Base-by-base conservation (phyloP, 2,888 invertebrate genomes). In the Phengaris arion region DNA sequence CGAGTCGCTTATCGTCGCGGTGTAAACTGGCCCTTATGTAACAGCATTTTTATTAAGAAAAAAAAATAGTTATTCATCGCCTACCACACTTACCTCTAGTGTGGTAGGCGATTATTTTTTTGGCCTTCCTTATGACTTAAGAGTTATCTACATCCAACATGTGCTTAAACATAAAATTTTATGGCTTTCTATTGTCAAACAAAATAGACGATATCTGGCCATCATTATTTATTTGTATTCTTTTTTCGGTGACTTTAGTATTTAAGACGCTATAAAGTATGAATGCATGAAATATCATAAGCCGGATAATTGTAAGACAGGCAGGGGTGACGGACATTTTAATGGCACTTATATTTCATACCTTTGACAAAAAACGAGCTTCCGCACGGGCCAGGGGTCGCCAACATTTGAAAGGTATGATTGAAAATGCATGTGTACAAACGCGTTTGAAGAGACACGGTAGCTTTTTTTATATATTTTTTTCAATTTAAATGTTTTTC, bases 111-210 rank as follows among this genome's bases (percentile, higher is more conserved):
- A 64, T 35, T 64, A 64, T 45, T 64, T 59, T 35, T 35, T 12
- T n/a, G 15, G 64, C 35, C 52, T 52, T 52, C 52, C 88, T 88
- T 89, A 86, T 89, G 83, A 88, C 88, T 45, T 13, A 64, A 45
- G 64, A 64, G 64, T 64, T 64, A 64, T 6, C 35, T 35, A 35
- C 4, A 64, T 4, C 35, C 64, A 64, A 64, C 64, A 64, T 35
- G 15, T 35, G 22, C 22, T 57, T 15, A 9, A 59, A 59, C 59
- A 45, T 64, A 45, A 64, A 64, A 13, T 64, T 64, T 64, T 64
- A 64, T 64, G 13, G 52, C 72, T 54, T 35, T 72, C 72, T 54
- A 54, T 69, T 69, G 69, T 69, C 69, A 69, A 64, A 64, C 45
- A 6, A 64, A 64, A 64, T 48, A 69, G 35, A 72, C 54, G 51